Evolutionary conservation across 1,140 invertebrate genomes (phyloP).

Genomic region (Euborellia annulipes): DNA sequence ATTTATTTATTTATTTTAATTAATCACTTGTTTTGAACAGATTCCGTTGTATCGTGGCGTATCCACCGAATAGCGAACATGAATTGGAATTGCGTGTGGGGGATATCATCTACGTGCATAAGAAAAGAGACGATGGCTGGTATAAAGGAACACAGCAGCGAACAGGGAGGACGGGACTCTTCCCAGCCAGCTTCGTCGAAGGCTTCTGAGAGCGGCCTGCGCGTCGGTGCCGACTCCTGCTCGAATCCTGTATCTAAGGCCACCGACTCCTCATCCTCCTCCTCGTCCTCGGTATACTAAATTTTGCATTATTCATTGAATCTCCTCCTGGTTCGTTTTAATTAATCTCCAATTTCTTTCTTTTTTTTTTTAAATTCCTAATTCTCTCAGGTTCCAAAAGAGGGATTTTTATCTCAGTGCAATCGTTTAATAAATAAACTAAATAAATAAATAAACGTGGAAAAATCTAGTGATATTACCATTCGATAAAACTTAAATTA

Average conservation of each 20-base stretch:
- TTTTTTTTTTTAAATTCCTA: background rate
- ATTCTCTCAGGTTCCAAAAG: too few relatives aligned
- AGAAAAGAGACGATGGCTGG: slow-evolving; percentile 89
- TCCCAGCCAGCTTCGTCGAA: slow-evolving; percentile 88
- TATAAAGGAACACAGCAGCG: slow-evolving; percentile 82
- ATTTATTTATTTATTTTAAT: too few relatives aligned
- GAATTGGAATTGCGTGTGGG: slow-evolving; percentile 70
- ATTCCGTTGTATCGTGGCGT: slow-evolving; percentile 81
- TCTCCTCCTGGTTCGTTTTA: too few relatives aligned
- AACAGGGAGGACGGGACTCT: slow-evolving; percentile 78
- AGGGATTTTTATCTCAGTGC: too few relatives aligned
- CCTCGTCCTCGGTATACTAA: too few relatives aligned
- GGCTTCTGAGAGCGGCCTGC: slow-evolving; percentile 32
- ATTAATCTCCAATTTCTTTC: slow-evolving; percentile 3
- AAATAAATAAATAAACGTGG: too few relatives aligned
- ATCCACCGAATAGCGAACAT: slow-evolving; percentile 88
- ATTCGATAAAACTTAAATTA: too few relatives aligned
- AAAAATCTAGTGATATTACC: too few relatives aligned
- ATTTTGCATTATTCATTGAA: too few relatives aligned
- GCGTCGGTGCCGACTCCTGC: too few relatives aligned
- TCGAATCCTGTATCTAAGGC: too few relatives aligned
- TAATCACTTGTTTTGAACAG: slow-evolving; percentile 27
- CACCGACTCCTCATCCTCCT: slow-evolving; percentile 1
- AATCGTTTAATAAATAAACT: too few relatives aligned
- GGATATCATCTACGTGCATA: slow-evolving; percentile 81